Evolutionary conservation across 2,113 vertebrate species (phyloP), one percentile per base, ranked within the genome.

Genomic region (Entosphenus tridentatus): DNA sequence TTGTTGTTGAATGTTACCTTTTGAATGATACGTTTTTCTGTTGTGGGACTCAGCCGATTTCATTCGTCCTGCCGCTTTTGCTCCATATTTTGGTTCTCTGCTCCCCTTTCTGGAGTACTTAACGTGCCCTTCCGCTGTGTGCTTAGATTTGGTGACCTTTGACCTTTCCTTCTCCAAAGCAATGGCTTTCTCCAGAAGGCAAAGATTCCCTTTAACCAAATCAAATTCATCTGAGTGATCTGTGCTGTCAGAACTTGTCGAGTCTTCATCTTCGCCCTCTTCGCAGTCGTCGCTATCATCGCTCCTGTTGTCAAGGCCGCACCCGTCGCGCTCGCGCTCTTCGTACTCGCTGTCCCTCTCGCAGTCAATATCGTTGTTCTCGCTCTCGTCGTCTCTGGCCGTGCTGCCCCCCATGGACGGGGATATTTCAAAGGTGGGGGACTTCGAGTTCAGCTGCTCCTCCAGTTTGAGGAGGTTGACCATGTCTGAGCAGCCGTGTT

Each of bases 161-260:
- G 62, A 65, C n/a, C 62, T n/a, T 21, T 65, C 62, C 62, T n/a
- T 65, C 62, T 65, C 62, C 62, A 65, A 21, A 16, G 62, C 62
- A 21, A 65, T 65, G 62, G 62, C 62, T 65, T 65, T 65, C 21
- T 65, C 62, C n/a, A 65, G 62, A 65, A 65, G 62, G 10, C 62
- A 16, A n/a, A 65, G 21, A 10, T 65, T 65, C n/a, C 62, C 62
- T 65, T 65, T 65, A 21, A 65, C 62, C n/a, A 65, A 21, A 65
- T 65, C 62, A 65, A 65, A 65, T n/a, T 65, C 62, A 65, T 65
- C 62, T 65, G 62, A 65, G 21, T 65, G 62, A 21, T 21, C 62
- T 16, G n/a, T 65, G 21, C 62, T 65, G 10, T 21, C 21, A 16
- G 62, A 65, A 65, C 62, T 65, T 65, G 62, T 65, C 9, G 62